phyloP scores from a whole-genome alignment of 2,113 vertebrate species.

The Alligator sinensis region DNA sequence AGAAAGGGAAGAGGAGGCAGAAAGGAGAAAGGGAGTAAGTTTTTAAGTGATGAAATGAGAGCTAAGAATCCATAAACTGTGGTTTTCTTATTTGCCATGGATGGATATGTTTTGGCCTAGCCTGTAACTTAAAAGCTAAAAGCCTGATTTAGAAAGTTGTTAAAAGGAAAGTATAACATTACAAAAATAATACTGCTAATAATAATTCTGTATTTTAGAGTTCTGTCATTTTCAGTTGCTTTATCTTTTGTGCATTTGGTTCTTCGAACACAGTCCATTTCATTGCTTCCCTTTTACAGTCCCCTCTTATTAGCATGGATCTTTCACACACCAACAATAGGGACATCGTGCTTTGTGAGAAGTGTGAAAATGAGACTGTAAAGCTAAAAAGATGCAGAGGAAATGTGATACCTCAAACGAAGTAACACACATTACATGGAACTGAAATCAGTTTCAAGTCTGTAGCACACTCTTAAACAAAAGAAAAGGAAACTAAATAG shows the following conservation, averaged over 20 bases:
- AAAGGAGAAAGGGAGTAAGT: background rate
- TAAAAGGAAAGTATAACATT: background rate
- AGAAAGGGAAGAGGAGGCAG: background rate
- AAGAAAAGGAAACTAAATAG: fast-evolving
- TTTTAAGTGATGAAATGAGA: background rate
- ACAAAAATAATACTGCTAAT: background rate
- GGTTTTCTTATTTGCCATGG: background rate
- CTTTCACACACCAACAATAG: background rate
- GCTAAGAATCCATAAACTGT: background rate
- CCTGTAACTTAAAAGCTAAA: too few species aligned
- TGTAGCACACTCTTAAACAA: background rate
- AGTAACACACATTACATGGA: too few species aligned
- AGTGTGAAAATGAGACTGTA: background rate
- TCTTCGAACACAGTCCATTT: background rate
- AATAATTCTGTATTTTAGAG: background rate
- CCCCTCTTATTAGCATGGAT: background rate
- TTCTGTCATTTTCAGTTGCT: background rate
- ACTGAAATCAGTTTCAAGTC: background rate
- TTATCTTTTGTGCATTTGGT: background rate
- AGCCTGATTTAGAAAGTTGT: background rate
- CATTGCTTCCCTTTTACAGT: background rate
- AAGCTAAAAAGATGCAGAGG: background rate
- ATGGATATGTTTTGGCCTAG: too few species aligned
- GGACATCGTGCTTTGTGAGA: background rate
- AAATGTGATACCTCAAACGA: background rate